Evolutionary conservation across 2,113 vertebrate species (phyloP), one percentile per base, ranked within the genome.

Genomic region (Crotalus tigris): DNA sequence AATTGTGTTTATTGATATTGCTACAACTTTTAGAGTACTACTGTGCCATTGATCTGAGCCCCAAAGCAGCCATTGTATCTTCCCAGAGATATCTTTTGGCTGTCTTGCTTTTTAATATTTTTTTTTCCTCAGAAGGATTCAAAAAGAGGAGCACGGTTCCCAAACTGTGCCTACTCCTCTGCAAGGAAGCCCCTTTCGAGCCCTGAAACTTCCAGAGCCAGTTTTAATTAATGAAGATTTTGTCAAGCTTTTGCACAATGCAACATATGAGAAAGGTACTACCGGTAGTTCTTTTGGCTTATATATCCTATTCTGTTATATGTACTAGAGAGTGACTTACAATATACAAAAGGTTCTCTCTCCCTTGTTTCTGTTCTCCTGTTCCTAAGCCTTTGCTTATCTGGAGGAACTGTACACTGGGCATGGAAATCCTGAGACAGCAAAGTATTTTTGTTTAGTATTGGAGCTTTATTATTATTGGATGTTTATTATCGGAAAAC

Each of bases 221-320:
- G 95, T 97, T 49, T 96, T 97, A 92, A 97, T 97, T 85, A 97
- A 94, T 57, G 98, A 98, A 94, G 98, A 98, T 91, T 98, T 98
- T 91, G 98, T 97, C 21, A 98, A 97, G 85, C 95, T 98, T 91
- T 92, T 98, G 92, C 98, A 98, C 94, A 97, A 97, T 0, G 97
- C 97, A 92, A 97, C 97, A 69, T 98, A 98, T 0, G 98, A 98
- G 92, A 98, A 98, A 98, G 98, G 98, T 98, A 98, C 21, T 81
- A 51, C 49, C 49, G 49, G 49, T 51, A 81, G 53, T 88, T 44
- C 44, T 46, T 17, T 86, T 64, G 21, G n/a, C 8, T 33, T 39
- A 17, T 11, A 24, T 33, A 85, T 33, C 26, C 26, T 24, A 5
- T 23, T 24, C 6, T 85, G 26, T 26, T 11, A 8, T 89, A 15